Percentiles rank a stretch among this genome's conserved stretches.
phyloP scores from a whole-genome alignment of 2,113 vertebrate species.

The Plectropomus leopardus region DNA sequence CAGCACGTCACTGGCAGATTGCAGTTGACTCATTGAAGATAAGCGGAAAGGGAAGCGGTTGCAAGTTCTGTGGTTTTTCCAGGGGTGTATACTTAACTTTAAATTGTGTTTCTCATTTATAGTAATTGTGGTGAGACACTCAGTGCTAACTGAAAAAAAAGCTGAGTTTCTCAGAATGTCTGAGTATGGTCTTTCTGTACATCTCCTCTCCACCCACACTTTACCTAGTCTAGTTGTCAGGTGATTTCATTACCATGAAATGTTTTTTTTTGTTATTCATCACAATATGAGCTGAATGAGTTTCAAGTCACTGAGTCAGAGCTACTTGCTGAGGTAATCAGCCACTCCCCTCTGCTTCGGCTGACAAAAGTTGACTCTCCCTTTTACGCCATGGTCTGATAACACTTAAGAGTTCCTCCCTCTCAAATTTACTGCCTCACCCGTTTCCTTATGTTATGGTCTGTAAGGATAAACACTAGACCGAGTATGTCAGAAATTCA shows the following conservation, averaged over 20 bases:
- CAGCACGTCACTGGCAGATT: conserved; percentile 17
- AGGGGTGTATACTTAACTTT: conserved; percentile 21
- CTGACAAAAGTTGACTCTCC: conserved; percentile 46
- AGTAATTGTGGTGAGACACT: conserved; percentile 61
- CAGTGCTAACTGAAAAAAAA: conserved; percentile 14
- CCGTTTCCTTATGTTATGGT: conserved; percentile 44
- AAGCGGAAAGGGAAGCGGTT: conserved; percentile 72
- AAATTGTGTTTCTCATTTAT: conserved; percentile 61
- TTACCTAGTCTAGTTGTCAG: not conserved
- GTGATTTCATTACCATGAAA: conserved; percentile 26
- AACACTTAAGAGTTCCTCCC: conserved; percentile 34
- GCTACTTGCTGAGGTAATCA: conserved; percentile 38
- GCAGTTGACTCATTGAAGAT: conserved; percentile 50
- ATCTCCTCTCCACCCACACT: conserved; percentile 37
- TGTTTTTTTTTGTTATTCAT: conserved; percentile 2
- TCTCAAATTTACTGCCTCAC: not conserved
- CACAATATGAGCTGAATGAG: not conserved
- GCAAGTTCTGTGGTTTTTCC: conserved; percentile 54
- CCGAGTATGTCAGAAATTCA: conserved; percentile 50
- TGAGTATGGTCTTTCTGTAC: conserved; percentile 30
- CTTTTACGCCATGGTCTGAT: conserved; percentile 52
- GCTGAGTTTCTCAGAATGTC: conserved; percentile 59
- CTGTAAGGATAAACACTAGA: conserved; percentile 28
- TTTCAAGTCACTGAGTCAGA: conserved; percentile 42
- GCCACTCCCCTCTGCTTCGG: conserved; percentile 44